Conservation (phyloP, 2,888 invertebrate genomes). For the Hirtodrosophila alboralis region DNA sequence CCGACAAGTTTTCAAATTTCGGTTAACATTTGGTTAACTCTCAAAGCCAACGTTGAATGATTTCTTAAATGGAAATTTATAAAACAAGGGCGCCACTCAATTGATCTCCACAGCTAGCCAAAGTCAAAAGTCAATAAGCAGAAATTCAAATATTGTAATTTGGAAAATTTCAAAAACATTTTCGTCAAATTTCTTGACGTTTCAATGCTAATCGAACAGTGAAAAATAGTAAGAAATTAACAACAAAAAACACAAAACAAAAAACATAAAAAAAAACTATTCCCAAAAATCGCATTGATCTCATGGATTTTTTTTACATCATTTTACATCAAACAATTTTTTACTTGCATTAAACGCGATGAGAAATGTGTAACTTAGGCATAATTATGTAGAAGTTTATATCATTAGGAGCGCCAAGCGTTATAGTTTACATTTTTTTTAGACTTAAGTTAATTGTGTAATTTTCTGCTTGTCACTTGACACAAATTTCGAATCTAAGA, state of each 20-base stretch:
- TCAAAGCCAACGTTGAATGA: constrained; percentile 56
- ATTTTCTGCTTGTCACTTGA: constrained; percentile 31
- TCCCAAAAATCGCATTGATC: constrained; percentile 84
- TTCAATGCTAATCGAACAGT: constrained; percentile 71
- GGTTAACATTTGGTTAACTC: constrained; percentile 48
- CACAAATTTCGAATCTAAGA: constrained; percentile 20
- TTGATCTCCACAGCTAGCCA: constrained; percentile 76
- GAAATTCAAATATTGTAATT: constrained; percentile 34
- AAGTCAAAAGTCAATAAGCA: constrained; percentile 55
- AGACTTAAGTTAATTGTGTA: constrained; percentile 32
- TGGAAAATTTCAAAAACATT: constrained; percentile 36
- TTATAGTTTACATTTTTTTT: constrained; percentile 63
- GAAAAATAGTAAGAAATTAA: constrained; percentile 47
- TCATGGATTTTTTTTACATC: constrained; percentile 80
- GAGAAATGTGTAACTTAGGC: constrained; percentile 53
- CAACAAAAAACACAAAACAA: constrained; percentile 44
- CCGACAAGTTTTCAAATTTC: constrained; percentile 26
- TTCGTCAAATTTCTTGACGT: constrained; percentile 56
- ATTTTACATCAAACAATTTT: constrained; percentile 67
- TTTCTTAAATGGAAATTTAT: constrained; percentile 56
- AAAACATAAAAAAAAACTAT: constrained; percentile 80
- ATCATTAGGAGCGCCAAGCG: constrained; percentile 69
- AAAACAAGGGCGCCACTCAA: constrained; percentile 51
- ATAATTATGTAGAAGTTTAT: constrained; percentile 60
- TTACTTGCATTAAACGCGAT: constrained; percentile 63